These are phyloP conservation scores for Drosophila arizonae DNA, from an alignment of 1,140 invertebrate genomes.

Conservation along the genomic window DNA sequence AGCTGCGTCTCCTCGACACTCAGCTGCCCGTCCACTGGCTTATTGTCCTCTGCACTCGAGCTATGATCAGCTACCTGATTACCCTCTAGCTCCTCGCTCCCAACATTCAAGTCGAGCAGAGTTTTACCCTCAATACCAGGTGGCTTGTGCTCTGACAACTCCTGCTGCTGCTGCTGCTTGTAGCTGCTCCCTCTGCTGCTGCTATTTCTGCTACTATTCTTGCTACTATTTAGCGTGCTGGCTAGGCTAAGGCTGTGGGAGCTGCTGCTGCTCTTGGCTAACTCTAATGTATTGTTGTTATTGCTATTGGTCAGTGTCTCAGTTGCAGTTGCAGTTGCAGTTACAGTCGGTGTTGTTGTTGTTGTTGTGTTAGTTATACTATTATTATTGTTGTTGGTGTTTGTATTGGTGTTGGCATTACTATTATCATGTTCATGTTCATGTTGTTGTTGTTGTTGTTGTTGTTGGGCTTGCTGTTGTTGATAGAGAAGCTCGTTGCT, in stretches of 20 bases:
- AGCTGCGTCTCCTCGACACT: slow-evolving; percentile 61
- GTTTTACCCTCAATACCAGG: slow-evolving; percentile 33
- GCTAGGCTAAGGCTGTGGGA: slow-evolving; percentile 40
- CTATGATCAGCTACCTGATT: neutral
- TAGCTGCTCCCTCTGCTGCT: slow-evolving; percentile 30
- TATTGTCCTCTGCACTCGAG: slow-evolving; percentile 2
- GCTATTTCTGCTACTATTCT: slow-evolving; percentile 47
- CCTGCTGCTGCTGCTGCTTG: slow-evolving; percentile 12
- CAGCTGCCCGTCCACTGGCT: slow-evolving; percentile 10
- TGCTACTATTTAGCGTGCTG: slow-evolving; percentile 57
- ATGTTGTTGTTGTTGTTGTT: slow-evolving; percentile 40
- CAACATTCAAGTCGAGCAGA: slow-evolving; percentile 58
- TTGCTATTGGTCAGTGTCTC: slow-evolving; percentile 64
- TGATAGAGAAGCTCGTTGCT: slow-evolving; percentile 69
- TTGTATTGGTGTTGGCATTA: slow-evolving; percentile 50
- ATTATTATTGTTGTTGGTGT: slow-evolving; percentile 43
- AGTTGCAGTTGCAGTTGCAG: slow-evolving; percentile 16
- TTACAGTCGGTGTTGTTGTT: slow-evolving; percentile 8
- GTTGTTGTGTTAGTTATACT: slow-evolving; percentile 29
- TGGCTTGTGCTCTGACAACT: slow-evolving; percentile 61
- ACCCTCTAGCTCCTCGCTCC: slow-evolving; percentile 32
- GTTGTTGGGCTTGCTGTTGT: slow-evolving; percentile 52
- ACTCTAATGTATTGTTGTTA: slow-evolving; percentile 52
- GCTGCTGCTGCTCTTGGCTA: slow-evolving; percentile 25
- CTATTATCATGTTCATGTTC: slow-evolving; percentile 48